Base-by-base conservation (phyloP, 1,140 invertebrate species). In the Drosophila navojoa region DNA sequence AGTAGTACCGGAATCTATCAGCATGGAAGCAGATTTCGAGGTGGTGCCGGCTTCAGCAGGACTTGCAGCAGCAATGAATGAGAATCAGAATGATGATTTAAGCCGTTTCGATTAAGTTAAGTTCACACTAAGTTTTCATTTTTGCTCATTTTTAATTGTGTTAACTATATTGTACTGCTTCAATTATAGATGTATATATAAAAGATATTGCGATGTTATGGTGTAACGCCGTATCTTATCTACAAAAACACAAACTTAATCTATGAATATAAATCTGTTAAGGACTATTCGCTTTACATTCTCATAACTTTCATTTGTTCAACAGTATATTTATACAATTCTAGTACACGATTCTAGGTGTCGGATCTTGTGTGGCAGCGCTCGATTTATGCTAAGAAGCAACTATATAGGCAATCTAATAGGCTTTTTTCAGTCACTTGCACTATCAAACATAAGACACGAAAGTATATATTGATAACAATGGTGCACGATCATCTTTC, bases 61-160 rank as follows among this genome's bases (percentile, higher is more conserved):
- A 55, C 22, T 3, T 15, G 11, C 13, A 15, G 15, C n/a, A 25
- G 52, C 45, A 9, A 25, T 16, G 1, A 9, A n/a, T 5, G 1
- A 15, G 5, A 16, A 4, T 3, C 3, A 44, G 13, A 44, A 19
- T 7, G 52, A 72, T 6, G 62, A 91, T 69, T 72, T 91, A 13
- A 91, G 90, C 76, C 68, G 90, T 11, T 91, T 91, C 53, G 90
- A 91, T 74, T 91, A 16, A 86, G 22, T 19, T 13, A 13, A 4
- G 2, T 11, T 15, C 42, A 49, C 52, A 68, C 66, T 72, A 69
- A 60, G 54, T 75, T 74, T 80, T 54, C 61, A 16, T 75, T 59
- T 47, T 60, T 22, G 3, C 19, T 70, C 61, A 59, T 78, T 32
- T 64, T 78, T 78, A 42, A 66, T 49, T 82, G 64, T 61, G 22